phyloP scores from a whole-genome alignment of 2,113 vertebrate genomes.

The Sylvietta virens region DNA sequence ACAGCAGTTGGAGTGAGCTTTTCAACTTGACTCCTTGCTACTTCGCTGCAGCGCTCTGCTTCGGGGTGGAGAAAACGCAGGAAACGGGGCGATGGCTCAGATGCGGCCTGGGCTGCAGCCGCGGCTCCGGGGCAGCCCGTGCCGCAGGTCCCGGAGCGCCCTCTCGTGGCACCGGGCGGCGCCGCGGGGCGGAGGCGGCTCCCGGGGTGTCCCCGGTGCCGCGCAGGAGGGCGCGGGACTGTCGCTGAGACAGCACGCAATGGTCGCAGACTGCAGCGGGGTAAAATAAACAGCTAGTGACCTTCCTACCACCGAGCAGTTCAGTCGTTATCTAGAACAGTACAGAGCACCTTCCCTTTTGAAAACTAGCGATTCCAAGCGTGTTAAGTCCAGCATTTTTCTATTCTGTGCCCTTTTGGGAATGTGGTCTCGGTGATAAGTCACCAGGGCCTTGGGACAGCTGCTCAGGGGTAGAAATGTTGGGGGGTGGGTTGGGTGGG shows the following conservation, averaged over 20 bases:
- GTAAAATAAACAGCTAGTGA: rapidly evolving
- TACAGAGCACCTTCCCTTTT: background rate
- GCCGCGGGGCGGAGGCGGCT: background rate
- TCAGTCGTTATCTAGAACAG: background rate
- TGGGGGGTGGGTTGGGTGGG: rapidly evolving
- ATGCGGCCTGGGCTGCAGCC: rapidly evolving
- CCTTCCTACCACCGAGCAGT: background rate
- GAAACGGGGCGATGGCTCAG: rapidly evolving
- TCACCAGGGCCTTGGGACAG: background rate
- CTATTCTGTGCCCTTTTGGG: background rate
- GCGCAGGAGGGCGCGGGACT: rapidly evolving
- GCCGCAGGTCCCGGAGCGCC: background rate
- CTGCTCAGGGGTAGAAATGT: background rate
- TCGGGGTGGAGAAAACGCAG: rapidly evolving
- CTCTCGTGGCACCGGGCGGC: background rate
- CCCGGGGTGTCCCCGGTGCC: too few relatives aligned
- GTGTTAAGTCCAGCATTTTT: background rate
- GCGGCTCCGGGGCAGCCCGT: background rate
- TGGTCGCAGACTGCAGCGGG: rapidly evolving
- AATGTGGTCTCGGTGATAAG: rapidly evolving
- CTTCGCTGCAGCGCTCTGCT: background rate
- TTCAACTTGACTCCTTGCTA: background rate
- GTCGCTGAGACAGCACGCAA: rapidly evolving
- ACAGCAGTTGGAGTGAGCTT: background rate
- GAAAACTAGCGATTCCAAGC: rapidly evolving